Conservation (phyloP, 2,888 invertebrate genomes). For the Bugula neritina region DNA sequence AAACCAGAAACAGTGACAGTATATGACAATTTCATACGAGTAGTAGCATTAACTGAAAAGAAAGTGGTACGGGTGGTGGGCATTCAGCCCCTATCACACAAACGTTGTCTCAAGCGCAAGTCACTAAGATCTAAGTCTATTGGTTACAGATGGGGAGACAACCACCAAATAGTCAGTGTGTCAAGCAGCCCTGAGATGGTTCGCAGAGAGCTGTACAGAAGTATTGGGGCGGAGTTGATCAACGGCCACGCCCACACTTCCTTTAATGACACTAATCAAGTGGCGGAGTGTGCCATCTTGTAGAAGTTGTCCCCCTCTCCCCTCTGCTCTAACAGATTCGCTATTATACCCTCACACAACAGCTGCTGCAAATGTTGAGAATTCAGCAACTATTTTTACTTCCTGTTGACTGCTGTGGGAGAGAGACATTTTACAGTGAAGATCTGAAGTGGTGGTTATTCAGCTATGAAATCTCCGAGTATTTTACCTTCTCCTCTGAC, state of each 20-base stretch:
- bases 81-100: background rate
- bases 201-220: background rate
- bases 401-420: too few species aligned
- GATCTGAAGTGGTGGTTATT: too few species aligned
- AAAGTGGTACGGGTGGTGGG: background rate
- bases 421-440: too few species aligned
- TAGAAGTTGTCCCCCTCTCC: too few species aligned
- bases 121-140: background rate
- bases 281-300: background rate
- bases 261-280: background rate
- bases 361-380: too few species aligned
- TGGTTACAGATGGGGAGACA: background rate
- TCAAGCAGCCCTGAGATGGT: background rate
- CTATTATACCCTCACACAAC: too few species aligned
- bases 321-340: too few species aligned
- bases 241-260: background rate
- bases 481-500: too few species aligned
- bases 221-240: conserved; percentile 1
- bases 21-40: background rate
- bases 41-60: background rate
- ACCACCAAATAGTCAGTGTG: background rate
- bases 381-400: too few species aligned
- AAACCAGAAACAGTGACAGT: background rate
- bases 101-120: background rate
- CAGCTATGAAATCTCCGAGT: too few species aligned